Conservation (phyloP, 2,797 vertebrate genomes). For the Crypturellus tataupa region DNA sequence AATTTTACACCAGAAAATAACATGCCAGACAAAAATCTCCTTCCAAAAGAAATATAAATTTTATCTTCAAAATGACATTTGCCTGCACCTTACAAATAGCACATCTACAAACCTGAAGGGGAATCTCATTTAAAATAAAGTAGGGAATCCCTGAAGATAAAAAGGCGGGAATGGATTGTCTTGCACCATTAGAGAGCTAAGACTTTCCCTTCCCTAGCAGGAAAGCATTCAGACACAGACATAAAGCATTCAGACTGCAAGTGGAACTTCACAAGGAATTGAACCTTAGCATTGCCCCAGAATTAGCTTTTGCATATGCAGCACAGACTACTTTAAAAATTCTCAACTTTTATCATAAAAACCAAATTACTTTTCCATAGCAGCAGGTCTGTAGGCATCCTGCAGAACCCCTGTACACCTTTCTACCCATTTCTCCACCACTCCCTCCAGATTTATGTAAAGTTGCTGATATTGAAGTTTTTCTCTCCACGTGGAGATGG, state of each 20-base stretch:
- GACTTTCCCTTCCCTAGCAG: not conserved
- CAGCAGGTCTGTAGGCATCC: not conserved
- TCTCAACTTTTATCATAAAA: not conserved
- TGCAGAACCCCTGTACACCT: not conserved
- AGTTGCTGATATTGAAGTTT: not conserved
- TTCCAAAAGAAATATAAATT: not conserved
- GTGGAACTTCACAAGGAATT: not conserved
- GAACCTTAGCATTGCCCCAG: not conserved
- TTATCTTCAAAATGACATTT: not conserved
- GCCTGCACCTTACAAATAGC: not conserved
- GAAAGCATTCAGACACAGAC: not conserved
- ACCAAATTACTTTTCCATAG: not conserved
- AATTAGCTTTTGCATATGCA: not conserved
- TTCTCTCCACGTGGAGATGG: not conserved
- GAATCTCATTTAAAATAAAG: accelerated
- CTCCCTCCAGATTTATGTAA: not conserved
- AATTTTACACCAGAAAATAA: not conserved
- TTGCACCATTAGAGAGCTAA: not conserved
- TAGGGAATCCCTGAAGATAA: not conserved
- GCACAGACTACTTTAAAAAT: not conserved
- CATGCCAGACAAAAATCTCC: not conserved
- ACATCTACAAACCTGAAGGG: not conserved
- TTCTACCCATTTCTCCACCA: not conserved
- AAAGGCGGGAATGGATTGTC: not conserved
- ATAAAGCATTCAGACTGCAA: not conserved